Conservation (phyloP, 1,140 invertebrate genomes). For the Tetramorium simillimum region DNA sequence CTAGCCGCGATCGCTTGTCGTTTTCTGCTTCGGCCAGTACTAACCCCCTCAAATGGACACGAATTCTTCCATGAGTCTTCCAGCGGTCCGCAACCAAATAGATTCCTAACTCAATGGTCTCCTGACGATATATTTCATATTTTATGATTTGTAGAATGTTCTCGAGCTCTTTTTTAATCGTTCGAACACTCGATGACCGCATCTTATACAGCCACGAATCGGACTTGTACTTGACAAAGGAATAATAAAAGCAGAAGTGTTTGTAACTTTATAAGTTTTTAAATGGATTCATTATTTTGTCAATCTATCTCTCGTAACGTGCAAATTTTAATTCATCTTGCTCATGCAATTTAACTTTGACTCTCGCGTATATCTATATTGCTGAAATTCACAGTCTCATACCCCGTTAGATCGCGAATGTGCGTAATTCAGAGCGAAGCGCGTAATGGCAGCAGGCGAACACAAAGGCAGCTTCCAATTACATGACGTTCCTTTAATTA, state of each 20-base stretch:
- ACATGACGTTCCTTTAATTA: constrained; percentile 83
- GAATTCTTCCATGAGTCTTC: constrained; percentile 62
- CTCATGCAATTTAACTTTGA: neutral
- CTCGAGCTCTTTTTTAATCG: constrained; percentile 64
- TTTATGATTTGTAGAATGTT: constrained; percentile 79
- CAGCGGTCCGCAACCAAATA: constrained; percentile 53
- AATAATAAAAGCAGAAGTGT: constrained; percentile 32
- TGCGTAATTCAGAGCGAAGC: constrained; percentile 7
- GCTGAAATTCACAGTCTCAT: neutral
- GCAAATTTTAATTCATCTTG: neutral
- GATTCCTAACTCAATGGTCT: constrained; percentile 65
- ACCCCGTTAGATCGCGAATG: neutral
- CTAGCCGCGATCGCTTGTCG: constrained; percentile 50
- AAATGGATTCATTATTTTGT: neutral
- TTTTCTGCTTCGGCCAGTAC: constrained; percentile 34
- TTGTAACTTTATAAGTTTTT: neutral
- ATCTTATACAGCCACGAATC: constrained; percentile 21
- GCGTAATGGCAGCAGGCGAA: constrained; percentile 46
- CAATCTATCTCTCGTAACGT: neutral
- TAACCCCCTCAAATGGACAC: constrained; percentile 60
- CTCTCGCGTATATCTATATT: neutral
- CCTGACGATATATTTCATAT: constrained; percentile 75
- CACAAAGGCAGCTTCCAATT: constrained; percentile 77
- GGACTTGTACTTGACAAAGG: constrained; percentile 40
- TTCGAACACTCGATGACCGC: constrained; percentile 43